Percentiles rank a stretch among this genome's conserved stretches.
Conservation (phyloP, 1,140 invertebrate species). For the Ridgeia piscesae region DNA sequence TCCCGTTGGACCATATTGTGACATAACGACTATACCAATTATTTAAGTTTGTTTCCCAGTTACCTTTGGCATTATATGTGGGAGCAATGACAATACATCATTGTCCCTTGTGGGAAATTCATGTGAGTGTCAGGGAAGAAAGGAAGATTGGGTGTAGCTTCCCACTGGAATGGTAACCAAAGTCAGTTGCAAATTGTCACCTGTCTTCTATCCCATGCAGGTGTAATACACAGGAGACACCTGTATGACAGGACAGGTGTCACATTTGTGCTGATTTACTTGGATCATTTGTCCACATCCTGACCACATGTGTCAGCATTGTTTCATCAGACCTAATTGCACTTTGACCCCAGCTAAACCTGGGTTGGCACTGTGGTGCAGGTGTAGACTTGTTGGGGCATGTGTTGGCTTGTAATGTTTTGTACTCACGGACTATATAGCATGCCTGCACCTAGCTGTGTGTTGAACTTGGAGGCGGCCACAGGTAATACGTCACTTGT, state of each 20-base stretch:
- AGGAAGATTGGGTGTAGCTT: background rate
- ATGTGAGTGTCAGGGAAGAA: background rate
- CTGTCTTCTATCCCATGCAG: background rate
- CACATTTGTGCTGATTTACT: background rate
- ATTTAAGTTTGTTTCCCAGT: too few species aligned
- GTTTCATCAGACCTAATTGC: background rate
- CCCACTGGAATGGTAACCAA: background rate
- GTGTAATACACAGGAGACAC: background rate
- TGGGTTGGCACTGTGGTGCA: background rate
- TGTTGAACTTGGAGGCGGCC: background rate
- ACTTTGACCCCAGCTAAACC: background rate
- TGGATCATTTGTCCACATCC: background rate
- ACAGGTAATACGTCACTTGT: background rate
- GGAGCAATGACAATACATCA: too few species aligned
- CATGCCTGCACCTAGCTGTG: background rate
- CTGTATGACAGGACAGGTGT: background rate
- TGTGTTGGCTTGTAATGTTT: background rate
- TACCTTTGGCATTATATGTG: too few species aligned
- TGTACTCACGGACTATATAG: background rate
- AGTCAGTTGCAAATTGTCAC: background rate
- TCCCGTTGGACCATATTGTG: too few species aligned
- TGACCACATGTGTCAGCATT: background rate
- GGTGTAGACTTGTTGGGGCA: background rate
- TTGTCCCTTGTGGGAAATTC: too few species aligned
- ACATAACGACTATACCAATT: too few species aligned